Evolutionary conservation across 2,888 invertebrate genomes (phyloP).

Genomic region (Folsomia candida): DNA sequence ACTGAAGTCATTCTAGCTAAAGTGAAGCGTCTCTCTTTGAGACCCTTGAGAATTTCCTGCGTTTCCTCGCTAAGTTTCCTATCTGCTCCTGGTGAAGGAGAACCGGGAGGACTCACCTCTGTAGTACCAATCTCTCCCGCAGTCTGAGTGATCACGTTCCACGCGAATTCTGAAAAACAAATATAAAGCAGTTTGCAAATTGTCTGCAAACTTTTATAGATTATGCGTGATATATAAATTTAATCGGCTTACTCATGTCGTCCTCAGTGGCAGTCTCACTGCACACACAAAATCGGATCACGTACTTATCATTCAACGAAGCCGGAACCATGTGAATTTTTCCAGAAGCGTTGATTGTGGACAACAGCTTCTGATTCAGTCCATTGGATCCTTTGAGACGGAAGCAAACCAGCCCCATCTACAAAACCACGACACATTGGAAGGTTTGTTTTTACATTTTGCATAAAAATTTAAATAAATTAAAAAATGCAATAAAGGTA

Average conservation of each 20-base stretch:
- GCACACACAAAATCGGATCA: slow-evolving; percentile 76
- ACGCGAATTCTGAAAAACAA: slow-evolving; percentile 59
- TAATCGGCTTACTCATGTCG: slow-evolving; percentile 50
- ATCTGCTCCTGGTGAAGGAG: not conserved
- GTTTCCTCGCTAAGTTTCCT: slow-evolving; percentile 36
- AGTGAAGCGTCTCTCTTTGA: slow-evolving; percentile 37
- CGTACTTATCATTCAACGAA: slow-evolving; percentile 70
- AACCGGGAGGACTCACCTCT: slow-evolving; percentile 30
- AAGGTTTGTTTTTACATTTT: not conserved
- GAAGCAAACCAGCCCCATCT: slow-evolving; percentile 75
- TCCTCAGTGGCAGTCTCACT: slow-evolving; percentile 71
- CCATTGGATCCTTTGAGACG: slow-evolving; percentile 69
- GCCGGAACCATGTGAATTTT: slow-evolving; percentile 84
- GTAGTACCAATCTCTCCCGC: slow-evolving; percentile 59
- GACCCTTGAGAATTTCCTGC: slow-evolving; percentile 34
- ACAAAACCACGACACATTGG: slow-evolving; percentile 21
- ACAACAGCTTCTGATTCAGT: slow-evolving; percentile 71
- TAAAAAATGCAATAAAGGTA: not conserved
- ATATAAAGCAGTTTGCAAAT: slow-evolving; percentile 22
- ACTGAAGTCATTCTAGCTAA: slow-evolving; percentile 43
- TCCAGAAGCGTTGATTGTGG: slow-evolving; percentile 77
- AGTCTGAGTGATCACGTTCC: slow-evolving; percentile 63
- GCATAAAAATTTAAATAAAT: slow-evolving; percentile 1
- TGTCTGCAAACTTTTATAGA: not conserved
- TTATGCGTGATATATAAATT: no score